Evolutionary conservation across 1,140 invertebrate genomes (phyloP), one percentile per base, ranked within the genome.

Genomic region (Stenopsyche tienmushanensis): DNA sequence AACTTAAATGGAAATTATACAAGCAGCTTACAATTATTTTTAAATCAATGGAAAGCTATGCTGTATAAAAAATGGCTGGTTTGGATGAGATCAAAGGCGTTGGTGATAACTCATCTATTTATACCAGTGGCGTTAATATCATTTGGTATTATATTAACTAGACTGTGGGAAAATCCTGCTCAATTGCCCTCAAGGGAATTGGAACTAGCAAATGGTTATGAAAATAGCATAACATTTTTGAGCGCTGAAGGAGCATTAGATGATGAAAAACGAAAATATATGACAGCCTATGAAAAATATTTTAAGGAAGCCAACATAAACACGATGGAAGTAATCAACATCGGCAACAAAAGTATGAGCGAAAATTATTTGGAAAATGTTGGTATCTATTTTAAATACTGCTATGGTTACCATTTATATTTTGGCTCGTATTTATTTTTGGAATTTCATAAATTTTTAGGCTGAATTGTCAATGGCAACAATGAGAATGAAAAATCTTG

Each of bases 1-100:
- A n/a, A n/a, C n/a, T n/a, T n/a, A n/a, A n/a, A n/a, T n/a, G n/a
- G n/a, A n/a, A n/a, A n/a, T n/a, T n/a, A n/a, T n/a, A n/a, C n/a
- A n/a, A n/a, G n/a, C n/a, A n/a, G n/a, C n/a, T n/a, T 73, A 1
- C 71, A 72, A 58, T 72, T 85, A 39, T 72, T 80, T 2, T 71
- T 66, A 10, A 86, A 86, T 53, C 87, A 89, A 72, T 83, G 84
- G 71, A 75, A 75, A 24, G 86, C 85, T 0, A 87, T 88, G 82
- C 72, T 88, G 17, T 73, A 85, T 23, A 89, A 89, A 70, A 83
- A 85, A 57, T 70, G 80, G 1, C 77, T 86, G 9, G 82, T 83
- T 7, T 77, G 83, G 0, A 77, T 77, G 53, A 76, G 85, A 26
- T 84, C 83, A 25, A 84, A 84, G 77, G 55, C 84, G 1, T 71